These are phyloP conservation scores for Engraulis encrasicolus DNA, from an alignment of 2,113 vertebrate species.

Conservation along the genomic window DNA sequence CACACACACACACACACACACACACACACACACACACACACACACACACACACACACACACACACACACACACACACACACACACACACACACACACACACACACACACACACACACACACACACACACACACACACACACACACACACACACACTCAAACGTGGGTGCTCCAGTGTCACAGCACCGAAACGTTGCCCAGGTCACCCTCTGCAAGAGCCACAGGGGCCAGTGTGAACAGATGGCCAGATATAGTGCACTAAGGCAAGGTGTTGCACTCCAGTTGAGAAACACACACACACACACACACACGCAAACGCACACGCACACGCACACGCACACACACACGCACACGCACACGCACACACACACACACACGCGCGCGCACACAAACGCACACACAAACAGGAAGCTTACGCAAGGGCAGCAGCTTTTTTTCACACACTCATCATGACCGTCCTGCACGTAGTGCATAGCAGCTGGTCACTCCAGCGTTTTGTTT, in stretches of 20 bases:
- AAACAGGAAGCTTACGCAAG: not conserved
- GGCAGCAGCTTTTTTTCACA: not conserved
- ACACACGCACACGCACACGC: no score
- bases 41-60: no score
- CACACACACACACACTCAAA: not conserved
- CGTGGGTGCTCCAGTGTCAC: not conserved
- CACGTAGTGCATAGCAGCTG: not conserved
- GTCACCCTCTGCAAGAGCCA: not conserved
- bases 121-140: not conserved
- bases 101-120: not conserved
- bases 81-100: no score
- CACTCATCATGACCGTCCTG: not conserved
- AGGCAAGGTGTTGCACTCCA: slow-evolving; percentile 1
- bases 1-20: no score
- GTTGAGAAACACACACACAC: not conserved
- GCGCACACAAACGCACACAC: no score
- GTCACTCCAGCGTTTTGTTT: no score
- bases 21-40: no score
- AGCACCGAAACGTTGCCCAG: not conserved
- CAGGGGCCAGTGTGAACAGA: not conserved
- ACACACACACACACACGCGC: no score
- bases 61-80: no score
- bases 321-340: no score
- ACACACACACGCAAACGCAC: no score
- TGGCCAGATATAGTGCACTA: not conserved